Base-by-base conservation (phyloP, 2,888 invertebrate genomes). In the Amaurobius ferox region DNA sequence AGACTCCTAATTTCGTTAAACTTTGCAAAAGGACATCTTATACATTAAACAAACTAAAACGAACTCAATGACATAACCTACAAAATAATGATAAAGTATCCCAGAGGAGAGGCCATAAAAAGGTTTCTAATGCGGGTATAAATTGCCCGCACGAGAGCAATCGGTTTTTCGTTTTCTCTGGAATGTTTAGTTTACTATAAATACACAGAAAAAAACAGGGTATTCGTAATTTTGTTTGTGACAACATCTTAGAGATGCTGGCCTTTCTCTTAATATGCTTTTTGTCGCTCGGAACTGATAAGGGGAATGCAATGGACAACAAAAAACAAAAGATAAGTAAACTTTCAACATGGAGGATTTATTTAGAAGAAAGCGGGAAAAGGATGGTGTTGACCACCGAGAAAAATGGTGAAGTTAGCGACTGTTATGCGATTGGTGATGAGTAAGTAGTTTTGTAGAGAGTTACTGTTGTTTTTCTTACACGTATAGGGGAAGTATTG, bases 361-460 rank as follows among this genome's bases (percentile, higher is more conserved):
- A 80, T 23, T 19, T 61, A 0, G 73, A 80, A 23, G n/a, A 32
- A 3, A 32, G 40, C 11, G 11, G 9, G 1, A 44, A 23, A 0
- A 55, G 32, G 13, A 80, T 80, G 73, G 61, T 80, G 13, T n/a
- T 74, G 3, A 30, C 39, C 0, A 61, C 61, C 2, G 39, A 74
- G 9, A 19, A 28, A 23, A 23, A 28, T 11, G 26, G 55, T 23
- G 29, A 61, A 39, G 6, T 68, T 7, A 19, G 26, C 2, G 80
- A 80, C 26, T 80, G 80, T 26, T 80, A 80, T 30, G 29, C 32
- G 9, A 64, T 32, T n/a, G 81, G 76, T 19, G 81, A 71, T 11
- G 61, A 62, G 77, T 77, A 70, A 74, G 29, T 35, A 16, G 11
- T 35, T 79, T 9, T 19, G 6, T n/a, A n/a, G n/a, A n/a, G n/a